A percentile compares a stretch with the other conserved stretches of the same genome.
Evolutionary conservation across 2,113 vertebrate species (phyloP).

Genomic region (Pelvicachromis taeniatus): DNA sequence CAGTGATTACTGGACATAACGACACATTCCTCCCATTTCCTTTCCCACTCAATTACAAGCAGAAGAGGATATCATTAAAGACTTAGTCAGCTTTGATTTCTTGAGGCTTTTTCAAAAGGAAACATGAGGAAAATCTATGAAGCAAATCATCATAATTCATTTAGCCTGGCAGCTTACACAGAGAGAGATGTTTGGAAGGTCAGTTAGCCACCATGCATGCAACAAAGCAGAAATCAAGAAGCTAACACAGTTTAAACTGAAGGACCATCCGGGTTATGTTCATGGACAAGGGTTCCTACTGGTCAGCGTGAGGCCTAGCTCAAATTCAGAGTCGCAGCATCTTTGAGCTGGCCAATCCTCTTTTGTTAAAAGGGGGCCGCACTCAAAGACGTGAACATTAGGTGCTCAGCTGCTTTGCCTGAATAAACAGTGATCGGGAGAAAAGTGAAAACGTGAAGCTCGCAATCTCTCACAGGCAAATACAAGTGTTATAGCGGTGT

Average conservation of each 20-base stretch:
- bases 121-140: not conserved
- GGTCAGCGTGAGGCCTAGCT: not conserved
- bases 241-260: not conserved
- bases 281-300: not conserved
- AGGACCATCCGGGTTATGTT: not conserved
- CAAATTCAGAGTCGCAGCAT: not conserved
- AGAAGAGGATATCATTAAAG: conserved; percentile 27
- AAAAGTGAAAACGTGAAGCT: not conserved
- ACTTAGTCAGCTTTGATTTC: conserved; percentile 26
- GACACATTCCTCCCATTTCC: conserved; percentile 26
- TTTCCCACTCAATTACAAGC: conserved; percentile 24
- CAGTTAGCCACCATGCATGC: not conserved
- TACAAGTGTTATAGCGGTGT: not conserved
- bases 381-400: not conserved
- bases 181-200: not conserved
- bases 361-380: not conserved
- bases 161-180: not conserved
- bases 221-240: not conserved
- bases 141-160: not conserved
- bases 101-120: not conserved
- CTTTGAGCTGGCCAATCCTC: not conserved
- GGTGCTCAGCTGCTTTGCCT: not conserved
- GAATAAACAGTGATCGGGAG: conserved; percentile 1
- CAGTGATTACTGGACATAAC: conserved; percentile 29
- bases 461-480: not conserved